Conservation (phyloP, 1,140 invertebrate genomes). For the Drosophila lowei region DNA sequence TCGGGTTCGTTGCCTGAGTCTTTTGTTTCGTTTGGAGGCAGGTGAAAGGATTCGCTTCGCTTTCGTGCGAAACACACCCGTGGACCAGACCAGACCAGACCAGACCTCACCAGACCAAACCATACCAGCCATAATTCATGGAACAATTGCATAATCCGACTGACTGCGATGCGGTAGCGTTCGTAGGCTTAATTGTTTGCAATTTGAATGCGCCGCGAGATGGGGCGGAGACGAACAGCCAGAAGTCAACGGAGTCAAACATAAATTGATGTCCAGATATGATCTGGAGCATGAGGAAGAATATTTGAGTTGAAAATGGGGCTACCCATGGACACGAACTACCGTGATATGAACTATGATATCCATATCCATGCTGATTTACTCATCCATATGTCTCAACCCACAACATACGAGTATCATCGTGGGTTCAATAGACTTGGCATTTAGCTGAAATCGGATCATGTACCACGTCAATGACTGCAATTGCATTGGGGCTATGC, state of each 20-base stretch:
- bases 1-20: constrained; percentile 76
- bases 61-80: constrained; percentile 62
- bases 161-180: constrained; percentile 62
- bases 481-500: constrained; percentile 29
- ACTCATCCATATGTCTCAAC: neutral
- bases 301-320: neutral
- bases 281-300: neutral
- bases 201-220: constrained; percentile 59
- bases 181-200: constrained; percentile 65
- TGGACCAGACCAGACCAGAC: constrained; percentile 33
- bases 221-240: constrained; percentile 21
- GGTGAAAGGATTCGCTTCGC: constrained; percentile 64
- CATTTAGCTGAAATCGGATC: constrained; percentile 42
- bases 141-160: constrained; percentile 52
- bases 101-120: constrained; percentile 4
- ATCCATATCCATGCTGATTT: too few species aligned
- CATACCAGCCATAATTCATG: constrained; percentile 57
- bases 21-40: constrained; percentile 66
- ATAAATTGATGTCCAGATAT: constrained; percentile 9
- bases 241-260: constrained; percentile 6
- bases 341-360: too few species aligned
- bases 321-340: neutral
- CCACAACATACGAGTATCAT: neutral
- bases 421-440: constrained; percentile 30
- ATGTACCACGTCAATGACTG: constrained; percentile 31